Conservation (phyloP, 2,113 vertebrate genomes). For the Rana temporaria region DNA sequence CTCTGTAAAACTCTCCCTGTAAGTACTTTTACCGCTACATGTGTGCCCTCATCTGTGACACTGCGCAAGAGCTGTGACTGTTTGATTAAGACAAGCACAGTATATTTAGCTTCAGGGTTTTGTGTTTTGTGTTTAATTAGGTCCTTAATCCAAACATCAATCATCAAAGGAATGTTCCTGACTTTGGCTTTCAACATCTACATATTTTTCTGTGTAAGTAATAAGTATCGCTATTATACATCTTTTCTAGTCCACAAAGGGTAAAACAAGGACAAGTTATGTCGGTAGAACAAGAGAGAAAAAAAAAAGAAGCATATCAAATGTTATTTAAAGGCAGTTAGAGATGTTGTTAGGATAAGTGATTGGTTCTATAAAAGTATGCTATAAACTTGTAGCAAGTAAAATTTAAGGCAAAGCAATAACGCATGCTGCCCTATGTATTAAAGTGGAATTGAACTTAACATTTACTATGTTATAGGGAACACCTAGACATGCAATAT, state of each 20-base stretch:
- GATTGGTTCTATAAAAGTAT: too few species aligned
- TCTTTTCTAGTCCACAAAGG: background rate
- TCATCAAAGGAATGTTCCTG: constrained; percentile 13
- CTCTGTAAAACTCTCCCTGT: constrained; percentile 11
- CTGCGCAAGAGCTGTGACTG: constrained; percentile 31
- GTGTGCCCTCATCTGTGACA: constrained; percentile 23
- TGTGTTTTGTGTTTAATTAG: constrained; percentile 44
- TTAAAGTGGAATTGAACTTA: too few species aligned
- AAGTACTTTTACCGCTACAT: constrained; percentile 25
- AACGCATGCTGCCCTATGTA: too few species aligned
- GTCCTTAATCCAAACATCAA: constrained; percentile 34
- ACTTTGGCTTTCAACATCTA: background rate
- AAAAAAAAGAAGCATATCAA: background rate
- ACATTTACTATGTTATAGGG: too few species aligned
- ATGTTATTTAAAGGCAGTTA: too few species aligned
- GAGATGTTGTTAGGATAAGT: too few species aligned
- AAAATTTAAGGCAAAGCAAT: too few species aligned
- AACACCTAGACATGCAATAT: too few species aligned
- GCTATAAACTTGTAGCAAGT: too few species aligned
- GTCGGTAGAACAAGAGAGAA: background rate
- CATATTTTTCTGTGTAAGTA: constrained; percentile 22
- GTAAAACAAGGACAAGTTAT: background rate
- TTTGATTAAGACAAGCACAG: constrained; percentile 32
- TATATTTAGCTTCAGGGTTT: constrained; percentile 2
- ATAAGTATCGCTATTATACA: constrained; percentile 8